Base-by-base conservation (phyloP, 2,888 invertebrate genomes). In the Hololepta plana region DNA sequence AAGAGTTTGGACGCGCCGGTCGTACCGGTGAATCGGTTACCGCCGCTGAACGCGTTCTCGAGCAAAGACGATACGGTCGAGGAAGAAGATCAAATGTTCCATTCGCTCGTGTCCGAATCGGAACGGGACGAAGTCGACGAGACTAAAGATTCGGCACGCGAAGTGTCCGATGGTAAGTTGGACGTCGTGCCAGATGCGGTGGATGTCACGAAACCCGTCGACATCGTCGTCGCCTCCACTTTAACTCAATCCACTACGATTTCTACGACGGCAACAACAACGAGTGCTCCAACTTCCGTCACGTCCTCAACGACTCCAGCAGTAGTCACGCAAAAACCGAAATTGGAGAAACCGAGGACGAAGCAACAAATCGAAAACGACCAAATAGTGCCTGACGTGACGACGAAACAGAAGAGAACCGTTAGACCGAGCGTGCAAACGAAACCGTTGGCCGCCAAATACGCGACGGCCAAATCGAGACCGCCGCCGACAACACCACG, bases 41-140 rank as follows among this genome's bases (percentile, higher is more conserved):
- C 84, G 9, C 74, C 81, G 4, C 71, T 79, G 51, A 80, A 82
- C 51, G 79, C 84, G 0, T 82, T 84, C 48, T 85, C 84, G 2
- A 81, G 82, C 12, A 84, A 84, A 54, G 85, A 85, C 46, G 85
- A 85, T 46, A 85, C 85, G 0, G 72, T 85, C 1, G 84, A 74
- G 38, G 69, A 72, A 39, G 66, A 68, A 31, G 76, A 79, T 36
- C 72, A 29, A n/a, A n/a, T n/a, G n/a, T n/a, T n/a, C n/a, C n/a
- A n/a, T n/a, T n/a, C n/a, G n/a, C n/a, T n/a, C n/a, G n/a, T n/a
- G n/a, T n/a, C n/a, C n/a, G n/a, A n/a, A n/a, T n/a, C n/a, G n/a
- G n/a, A n/a, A n/a, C n/a, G n/a, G n/a, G n/a, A n/a, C n/a, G n/a
- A n/a, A n/a, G n/a, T n/a, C n/a, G n/a, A n/a, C n/a, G n/a, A n/a